Base-by-base conservation (phyloP, 1,140 invertebrate genomes). In the Asobara japonica region DNA sequence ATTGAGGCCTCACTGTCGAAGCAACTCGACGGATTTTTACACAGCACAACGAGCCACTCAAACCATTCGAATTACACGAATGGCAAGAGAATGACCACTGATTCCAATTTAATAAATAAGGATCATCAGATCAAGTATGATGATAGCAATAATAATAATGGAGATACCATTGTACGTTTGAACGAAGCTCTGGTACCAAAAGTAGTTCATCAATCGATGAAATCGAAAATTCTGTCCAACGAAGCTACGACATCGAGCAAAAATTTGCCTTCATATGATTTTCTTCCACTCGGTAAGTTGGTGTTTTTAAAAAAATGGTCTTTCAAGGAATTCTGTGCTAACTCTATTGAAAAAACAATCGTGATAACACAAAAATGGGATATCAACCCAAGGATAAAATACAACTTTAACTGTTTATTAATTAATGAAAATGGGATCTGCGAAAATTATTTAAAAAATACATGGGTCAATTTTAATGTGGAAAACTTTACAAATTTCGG, bases 221-320 rank as follows among this genome's bases (percentile, higher is more conserved):
- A 81, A 66, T 73, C 78, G n/a, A 68, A 77, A 36, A 73, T 73
- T 61, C 65, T 77, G 45, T 66, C 77, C 65, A 80, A 74, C 45
- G 79, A 81, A 29, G 48, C 76, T 5, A 76, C 73, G 18, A 77
- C 68, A 51, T 73, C 77, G 69, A 62, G 56, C 22, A 77, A 76
- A 67, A 80, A 69, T 69, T 31, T 69, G 18, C 77, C 75, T 8
- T 74, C 60, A 22, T 78, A 77, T 38, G 64, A 78, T 60, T 78
- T 78, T 45, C 65, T 72, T 62, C 79, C 76, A 71, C 69, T 76
- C 45, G 82, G 82, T 83, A 80, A 78, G 74, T 71, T n/a, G n/a
- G n/a, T 78, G 69, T 66, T 11, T 38, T 11, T 1, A 11, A 38
- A 38, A 1, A 0, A 38, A 11, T 38, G 8, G 13, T 36, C 13